Base-by-base conservation (phyloP, 2,113 vertebrate genomes). In the Apistogramma diplotaenia region DNA sequence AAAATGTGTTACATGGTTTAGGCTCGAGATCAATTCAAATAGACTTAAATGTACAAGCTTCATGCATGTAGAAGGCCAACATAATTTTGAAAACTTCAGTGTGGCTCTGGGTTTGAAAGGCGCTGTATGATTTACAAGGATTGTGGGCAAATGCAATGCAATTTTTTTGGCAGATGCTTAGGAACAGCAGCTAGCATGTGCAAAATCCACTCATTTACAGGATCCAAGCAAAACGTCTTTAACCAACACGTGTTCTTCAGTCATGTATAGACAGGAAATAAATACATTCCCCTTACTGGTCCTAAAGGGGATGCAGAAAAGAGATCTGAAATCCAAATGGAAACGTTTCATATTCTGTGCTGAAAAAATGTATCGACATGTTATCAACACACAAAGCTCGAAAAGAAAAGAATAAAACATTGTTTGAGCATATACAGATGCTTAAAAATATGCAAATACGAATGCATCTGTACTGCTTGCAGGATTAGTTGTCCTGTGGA, bases 401-500 rank as follows among this genome's bases (percentile, higher is more conserved):
- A 37, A 74, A 10, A 62, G 2, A 65, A 83, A 58, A 8, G 3
- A 15, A 6, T 16, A 8, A 58, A 83, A 57, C 12, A 23, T 40
- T 73, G 25, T 29, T 27, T 58, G 3, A 9, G 6, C 12, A 19
- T 21, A 25, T 11, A 25, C n/a, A 37, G 23, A 29, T 57, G 18
- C 8, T 51, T 57, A 19, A 51, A 16, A 62, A 25, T 62, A 43
- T 15, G 2, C 27, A 62, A 23, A 55, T 27, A 33, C n/a, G 53
- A 3, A 58, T 15, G 33, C 31, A 21, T 13, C 19, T 37, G 33
- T 61, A 61, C 37, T 3, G 37, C 12, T 61, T 61, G 8, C 27
- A 85, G 46, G 40, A 23, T 74, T 86, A 78, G 29, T 57, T 77
- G 82, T 88, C 85, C 87, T 85, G 87, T 84, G 84, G 82, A 87